A percentile compares a stretch with the other conserved stretches of the same genome.
These are phyloP conservation scores for Rhagophthalmus giganteus DNA, from an alignment of 2,888 invertebrate species.

Conservation along the genomic window DNA sequence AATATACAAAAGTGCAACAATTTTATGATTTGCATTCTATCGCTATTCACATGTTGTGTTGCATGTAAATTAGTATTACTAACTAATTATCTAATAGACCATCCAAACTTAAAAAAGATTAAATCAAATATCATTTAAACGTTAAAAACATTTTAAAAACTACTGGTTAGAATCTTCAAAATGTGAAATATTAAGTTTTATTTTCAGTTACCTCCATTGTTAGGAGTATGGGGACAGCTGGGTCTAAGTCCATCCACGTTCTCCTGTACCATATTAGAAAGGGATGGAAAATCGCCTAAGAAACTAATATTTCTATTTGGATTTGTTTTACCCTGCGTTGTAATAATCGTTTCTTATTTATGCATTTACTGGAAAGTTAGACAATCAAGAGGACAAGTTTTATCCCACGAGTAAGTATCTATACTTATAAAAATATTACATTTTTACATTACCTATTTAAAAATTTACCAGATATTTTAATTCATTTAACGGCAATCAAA, in stretches of 20 bases:
- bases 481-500: too few species aligned
- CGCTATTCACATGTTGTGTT: too few species aligned
- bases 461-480: not conserved
- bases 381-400: slow-evolving; percentile 71
- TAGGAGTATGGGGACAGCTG: slow-evolving; percentile 83
- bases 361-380: slow-evolving; percentile 83
- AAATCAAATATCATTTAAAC: not conserved
- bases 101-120: not conserved
- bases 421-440: not conserved
- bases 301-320: slow-evolving; percentile 82
- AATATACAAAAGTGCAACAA: too few species aligned
- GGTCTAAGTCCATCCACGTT: slow-evolving; percentile 80
- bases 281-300: slow-evolving; percentile 79
- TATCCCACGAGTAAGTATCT: slow-evolving; percentile 67
- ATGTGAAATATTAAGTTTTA: slow-evolving; percentile 22
- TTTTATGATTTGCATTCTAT: not conserved
- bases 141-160: not conserved
- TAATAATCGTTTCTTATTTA: slow-evolving; percentile 82
- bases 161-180: too few species aligned
- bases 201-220: slow-evolving; percentile 71
- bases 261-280: slow-evolving; percentile 84
- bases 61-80: too few species aligned
- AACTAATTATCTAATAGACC: not conserved
- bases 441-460: not conserved
- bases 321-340: slow-evolving; percentile 80